Evolutionary conservation across 2,113 vertebrate genomes (phyloP).

Genomic region (Coreoperca whiteheadi): DNA sequence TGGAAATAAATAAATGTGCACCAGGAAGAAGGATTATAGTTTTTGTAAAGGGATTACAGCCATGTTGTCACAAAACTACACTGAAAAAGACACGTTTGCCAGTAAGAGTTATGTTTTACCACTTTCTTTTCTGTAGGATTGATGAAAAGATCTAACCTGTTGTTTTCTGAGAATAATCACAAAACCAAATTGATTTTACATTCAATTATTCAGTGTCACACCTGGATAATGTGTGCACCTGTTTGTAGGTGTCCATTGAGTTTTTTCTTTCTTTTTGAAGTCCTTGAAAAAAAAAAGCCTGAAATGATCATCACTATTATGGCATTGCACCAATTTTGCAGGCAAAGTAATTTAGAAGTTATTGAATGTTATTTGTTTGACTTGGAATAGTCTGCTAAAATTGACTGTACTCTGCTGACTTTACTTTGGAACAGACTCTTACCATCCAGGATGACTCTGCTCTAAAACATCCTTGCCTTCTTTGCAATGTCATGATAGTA

Average conservation of each 20-base stretch:
- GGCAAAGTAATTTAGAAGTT: neutral
- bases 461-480: slow-evolving; percentile 25
- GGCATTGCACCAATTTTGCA: neutral
- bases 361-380: neutral
- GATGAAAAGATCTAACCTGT: neutral
- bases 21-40: slow-evolving; percentile 2
- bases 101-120: slow-evolving; percentile 4
- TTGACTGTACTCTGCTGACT: slow-evolving; percentile 6
- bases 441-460: slow-evolving; percentile 9
- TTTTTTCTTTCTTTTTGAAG: neutral
- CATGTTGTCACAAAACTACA: slow-evolving; percentile 14
- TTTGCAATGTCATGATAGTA: slow-evolving; percentile 50
- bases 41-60: neutral
- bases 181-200: neutral
- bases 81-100: slow-evolving; percentile 4
- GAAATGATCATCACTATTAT: neutral
- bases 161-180: neutral
- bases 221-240: neutral
- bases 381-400: neutral
- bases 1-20: slow-evolving; percentile 14
- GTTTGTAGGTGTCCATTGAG: neutral
- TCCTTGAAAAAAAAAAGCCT: neutral
- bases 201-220: neutral
- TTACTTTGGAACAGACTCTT: slow-evolving; percentile 19
- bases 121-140: neutral